A percentile compares a stretch with the other conserved stretches of the same genome.
phyloP scores from a whole-genome alignment of 2,797 vertebrate genomes.

The Lepilemur septentrionalis region DNA sequence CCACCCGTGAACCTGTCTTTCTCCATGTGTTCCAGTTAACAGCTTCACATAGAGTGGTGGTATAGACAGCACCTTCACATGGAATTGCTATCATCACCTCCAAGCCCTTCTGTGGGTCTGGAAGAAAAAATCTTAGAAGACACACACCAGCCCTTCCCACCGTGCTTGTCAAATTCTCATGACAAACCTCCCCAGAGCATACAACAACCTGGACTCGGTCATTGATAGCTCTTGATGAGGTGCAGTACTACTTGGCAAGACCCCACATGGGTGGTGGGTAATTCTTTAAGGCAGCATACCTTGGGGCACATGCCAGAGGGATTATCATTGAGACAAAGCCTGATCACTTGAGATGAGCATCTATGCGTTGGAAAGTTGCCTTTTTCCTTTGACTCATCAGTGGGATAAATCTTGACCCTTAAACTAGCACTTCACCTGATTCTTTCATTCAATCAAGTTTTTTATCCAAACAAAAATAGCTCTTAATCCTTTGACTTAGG shows the following conservation, averaged over 20 bases:
- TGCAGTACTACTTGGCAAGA: not conserved
- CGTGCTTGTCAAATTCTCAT: not conserved
- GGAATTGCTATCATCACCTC: not conserved
- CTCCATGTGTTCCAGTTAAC: not conserved
- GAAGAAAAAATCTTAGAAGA: not conserved
- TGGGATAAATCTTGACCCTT: not conserved
- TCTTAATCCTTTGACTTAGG: not conserved
- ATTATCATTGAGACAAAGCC: too few species aligned
- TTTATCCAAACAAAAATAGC: too few species aligned
- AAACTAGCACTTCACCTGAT: not conserved
- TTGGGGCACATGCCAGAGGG: too few species aligned
- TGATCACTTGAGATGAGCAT: not conserved
- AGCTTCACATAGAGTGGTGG: not conserved
- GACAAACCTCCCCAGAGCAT: not conserved
- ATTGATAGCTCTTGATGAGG: not conserved
- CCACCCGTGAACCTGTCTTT: not conserved
- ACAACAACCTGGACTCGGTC: not conserved
- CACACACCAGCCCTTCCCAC: not conserved
- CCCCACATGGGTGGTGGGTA: too few species aligned
- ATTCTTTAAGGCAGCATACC: not conserved
- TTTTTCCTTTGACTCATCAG: not conserved
- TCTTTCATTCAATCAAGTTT: not conserved
- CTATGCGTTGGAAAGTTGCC: not conserved
- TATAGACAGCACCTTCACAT: not conserved
- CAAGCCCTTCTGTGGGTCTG: not conserved